Percentiles rank a stretch among this genome's conserved stretches.
Evolutionary conservation across 1,140 invertebrate species (phyloP).

Genomic region (Panagrolaimus sp.): DNA sequence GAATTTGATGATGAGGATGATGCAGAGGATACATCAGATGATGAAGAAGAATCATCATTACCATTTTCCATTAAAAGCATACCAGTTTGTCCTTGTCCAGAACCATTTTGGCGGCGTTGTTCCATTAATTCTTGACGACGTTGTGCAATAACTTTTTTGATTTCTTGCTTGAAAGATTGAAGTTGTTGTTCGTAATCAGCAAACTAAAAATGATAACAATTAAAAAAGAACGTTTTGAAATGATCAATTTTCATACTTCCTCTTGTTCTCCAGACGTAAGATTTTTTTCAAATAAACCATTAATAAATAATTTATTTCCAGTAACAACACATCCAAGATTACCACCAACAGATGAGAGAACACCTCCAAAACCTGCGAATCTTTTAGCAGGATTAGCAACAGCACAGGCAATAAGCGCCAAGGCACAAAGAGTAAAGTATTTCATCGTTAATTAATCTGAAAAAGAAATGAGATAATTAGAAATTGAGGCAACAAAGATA

Average conservation of each 20-base stretch:
- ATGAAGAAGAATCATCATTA: neutral
- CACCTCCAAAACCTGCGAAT: slow-evolving; percentile 26
- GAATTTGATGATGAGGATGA: neutral
- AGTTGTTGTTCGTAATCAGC: slow-evolving; percentile 25
- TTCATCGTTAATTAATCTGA: too few species aligned
- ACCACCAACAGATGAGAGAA: slow-evolving; percentile 22
- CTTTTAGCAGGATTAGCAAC: slow-evolving; percentile 26
- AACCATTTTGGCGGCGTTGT: slow-evolving; percentile 4
- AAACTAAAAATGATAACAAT: too few species aligned
- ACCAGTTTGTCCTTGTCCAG: neutral
- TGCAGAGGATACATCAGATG: neutral
- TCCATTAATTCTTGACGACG: neutral
- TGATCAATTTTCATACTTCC: too few species aligned
- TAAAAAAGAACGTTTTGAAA: too few species aligned
- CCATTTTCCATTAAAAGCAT: neutral
- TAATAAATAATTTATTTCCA: slow-evolving; percentile 29
- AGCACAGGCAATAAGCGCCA: slow-evolving; percentile 5
- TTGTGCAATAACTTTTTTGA: slow-evolving; percentile 15
- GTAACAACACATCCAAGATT: slow-evolving; percentile 41
- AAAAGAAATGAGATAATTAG: too few species aligned
- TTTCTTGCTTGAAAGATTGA: slow-evolving; percentile 31
- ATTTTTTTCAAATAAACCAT: slow-evolving; percentile 28
- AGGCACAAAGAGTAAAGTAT: neutral
- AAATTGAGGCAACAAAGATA: too few species aligned
- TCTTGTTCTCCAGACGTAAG: slow-evolving; percentile 29